Percentiles rank a stretch among this genome's conserved stretches.
Evolutionary conservation across 2,113 vertebrate species (phyloP).

Genomic region (Cyphomyrus plagiostoma): DNA sequence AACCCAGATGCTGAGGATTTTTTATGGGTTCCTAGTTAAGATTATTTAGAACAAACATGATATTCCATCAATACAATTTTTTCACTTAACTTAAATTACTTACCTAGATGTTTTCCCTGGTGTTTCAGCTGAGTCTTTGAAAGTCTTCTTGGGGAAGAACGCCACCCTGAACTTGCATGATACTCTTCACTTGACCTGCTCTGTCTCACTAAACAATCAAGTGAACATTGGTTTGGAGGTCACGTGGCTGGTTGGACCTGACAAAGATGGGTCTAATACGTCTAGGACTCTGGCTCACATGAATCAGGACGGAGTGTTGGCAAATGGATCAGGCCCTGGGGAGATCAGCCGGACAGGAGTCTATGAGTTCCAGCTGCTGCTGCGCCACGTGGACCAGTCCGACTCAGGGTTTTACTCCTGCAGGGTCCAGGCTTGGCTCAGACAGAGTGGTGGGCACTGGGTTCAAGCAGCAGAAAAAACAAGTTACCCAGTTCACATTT

Average conservation of each 20-base stretch:
- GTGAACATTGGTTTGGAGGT: slow-evolving; percentile 29
- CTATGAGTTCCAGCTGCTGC: slow-evolving; percentile 21
- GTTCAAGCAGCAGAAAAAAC: slow-evolving; percentile 37
- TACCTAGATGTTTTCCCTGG: not conserved
- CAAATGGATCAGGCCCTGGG: slow-evolving; percentile 26
- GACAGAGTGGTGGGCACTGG: slow-evolving; percentile 25
- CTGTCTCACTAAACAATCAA: slow-evolving; percentile 7
- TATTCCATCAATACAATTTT: not conserved
- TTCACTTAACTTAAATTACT: not conserved
- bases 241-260: slow-evolving; percentile 27
- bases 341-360: slow-evolving; percentile 21
- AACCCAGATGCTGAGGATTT: not conserved
- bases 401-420: slow-evolving; percentile 39
- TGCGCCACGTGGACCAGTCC: slow-evolving; percentile 29
- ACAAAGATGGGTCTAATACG: not conserved
- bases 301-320: slow-evolving; percentile 29
- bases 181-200: slow-evolving; percentile 36
- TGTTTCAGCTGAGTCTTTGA: slow-evolving; percentile 35
- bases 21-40: not conserved
- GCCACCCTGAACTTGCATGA: slow-evolving; percentile 30
- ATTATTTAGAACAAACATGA: not conserved
- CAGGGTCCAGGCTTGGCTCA: slow-evolving; percentile 31
- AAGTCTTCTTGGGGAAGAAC: slow-evolving; percentile 28
- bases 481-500: slow-evolving; percentile 28
- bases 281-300: slow-evolving; percentile 28